Percentiles rank a stretch among this genome's conserved stretches.
Conservation (phyloP, 2,113 vertebrate species). For the Hystrix brachyura region DNA sequence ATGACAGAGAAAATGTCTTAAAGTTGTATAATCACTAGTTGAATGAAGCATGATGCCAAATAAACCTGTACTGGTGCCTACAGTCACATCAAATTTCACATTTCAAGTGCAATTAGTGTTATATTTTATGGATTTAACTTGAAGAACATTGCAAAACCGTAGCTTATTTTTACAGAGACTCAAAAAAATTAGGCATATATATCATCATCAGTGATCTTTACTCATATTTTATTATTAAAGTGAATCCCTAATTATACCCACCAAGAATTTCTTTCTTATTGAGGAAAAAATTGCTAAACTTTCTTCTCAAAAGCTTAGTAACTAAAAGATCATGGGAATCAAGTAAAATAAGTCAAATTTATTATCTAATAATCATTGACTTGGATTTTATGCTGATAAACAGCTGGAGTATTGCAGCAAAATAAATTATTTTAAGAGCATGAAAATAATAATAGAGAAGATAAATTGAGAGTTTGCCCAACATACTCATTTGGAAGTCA, state of each 20-base stretch:
- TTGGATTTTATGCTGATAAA: conserved; percentile 16
- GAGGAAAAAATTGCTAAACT: conserved; percentile 36
- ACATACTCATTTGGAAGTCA: conserved; percentile 17
- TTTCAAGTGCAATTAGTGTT: conserved; percentile 36
- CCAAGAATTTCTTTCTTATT: background rate
- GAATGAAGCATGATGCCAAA: conserved; percentile 47
- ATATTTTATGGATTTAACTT: conserved; percentile 54
- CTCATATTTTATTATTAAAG: conserved; percentile 38
- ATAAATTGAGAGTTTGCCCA: background rate
- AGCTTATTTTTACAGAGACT: conserved; percentile 18
- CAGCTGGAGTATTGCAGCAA: background rate
- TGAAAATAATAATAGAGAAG: background rate
- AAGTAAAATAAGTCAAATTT: conserved; percentile 50
- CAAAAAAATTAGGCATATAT: conserved; percentile 55
- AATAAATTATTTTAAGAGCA: conserved; percentile 47
- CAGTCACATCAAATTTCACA: conserved; percentile 60
- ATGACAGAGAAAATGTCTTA: conserved; percentile 27
- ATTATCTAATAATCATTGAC: background rate
- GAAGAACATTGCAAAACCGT: conserved; percentile 56
- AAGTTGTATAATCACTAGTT: conserved; percentile 54
- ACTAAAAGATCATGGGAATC: background rate
- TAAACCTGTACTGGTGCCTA: background rate
- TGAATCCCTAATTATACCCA: conserved; percentile 13
- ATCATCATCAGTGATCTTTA: conserved; percentile 38
- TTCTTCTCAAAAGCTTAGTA: conserved; percentile 24